Base-by-base conservation (phyloP, 2,113 vertebrate species). In the Numenius arquata region DNA sequence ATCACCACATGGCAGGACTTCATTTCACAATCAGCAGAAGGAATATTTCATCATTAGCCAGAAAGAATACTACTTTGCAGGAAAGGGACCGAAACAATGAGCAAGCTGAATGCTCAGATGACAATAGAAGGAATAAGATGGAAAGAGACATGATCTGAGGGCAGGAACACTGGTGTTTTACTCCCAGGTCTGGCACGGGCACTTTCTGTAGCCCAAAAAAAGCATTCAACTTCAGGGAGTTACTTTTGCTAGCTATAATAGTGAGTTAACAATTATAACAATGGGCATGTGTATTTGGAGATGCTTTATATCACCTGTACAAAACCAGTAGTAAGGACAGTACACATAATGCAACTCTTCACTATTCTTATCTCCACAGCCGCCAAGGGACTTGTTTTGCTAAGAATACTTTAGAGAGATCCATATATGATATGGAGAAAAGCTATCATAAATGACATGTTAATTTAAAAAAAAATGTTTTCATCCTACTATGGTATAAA, bases 241-340 rank as follows among this genome's bases (percentile, higher is more conserved):
- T 73, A 41, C 19, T 47, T 93, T 53, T 71, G 22, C 50, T 53
- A 65, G 26, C 50, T 66, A 12, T 16, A 58, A 38, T 14, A 53
- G 4, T 9, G n/a, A 6, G 22, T 65, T 75, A 85, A 58, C 53
- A 65, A 32, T 12, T 40, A 26, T 6, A 91, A 14, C 27, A 62
- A 43, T 1, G 12, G 77, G 45, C 0, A 25, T 1, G 0, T 18
- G 1, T 36, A 58, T 45, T 13, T 77, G 38, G 47, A 70, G 30
- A 78, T 38, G 20, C 26, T 32, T 90, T 74, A 4, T 18, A 32
- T 34, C 74, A 77, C n/a, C 41, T 48, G 22, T 6, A 56, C 8
- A 70, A 72, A 63, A 32, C 8, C 66, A 88, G 40, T 2, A 87
- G 26, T 34, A 82, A 58, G 3, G 18, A 50, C 2, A 70, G 50